Percentiles rank a stretch among this genome's conserved stretches.
Evolutionary conservation across 2,888 invertebrate genomes (phyloP).

Genomic region (Pollenia angustigena): DNA sequence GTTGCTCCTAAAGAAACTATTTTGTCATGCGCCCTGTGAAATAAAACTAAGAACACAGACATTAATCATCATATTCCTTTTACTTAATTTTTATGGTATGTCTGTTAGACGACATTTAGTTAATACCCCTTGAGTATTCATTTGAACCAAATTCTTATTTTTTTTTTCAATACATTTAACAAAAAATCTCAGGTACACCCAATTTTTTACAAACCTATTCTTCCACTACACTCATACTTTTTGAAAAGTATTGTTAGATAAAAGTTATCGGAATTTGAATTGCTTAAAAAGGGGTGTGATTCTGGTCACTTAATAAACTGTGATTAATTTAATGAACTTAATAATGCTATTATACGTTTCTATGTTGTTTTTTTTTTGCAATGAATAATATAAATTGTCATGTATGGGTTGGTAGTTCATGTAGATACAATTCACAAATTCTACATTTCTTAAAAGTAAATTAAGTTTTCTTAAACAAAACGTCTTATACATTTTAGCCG

Average conservation of each 20-base stretch:
- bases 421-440: too few relatives aligned
- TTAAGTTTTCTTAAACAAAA: too few relatives aligned
- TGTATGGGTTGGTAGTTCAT: not conserved
- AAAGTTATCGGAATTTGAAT: conserved; percentile 28
- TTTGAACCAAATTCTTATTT: conserved; percentile 24
- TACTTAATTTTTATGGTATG: conserved; percentile 11
- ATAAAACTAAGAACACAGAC: conserved; percentile 38
- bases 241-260: conserved; percentile 19
- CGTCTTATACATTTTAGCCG: too few relatives aligned
- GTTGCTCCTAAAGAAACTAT: conserved; percentile 25
- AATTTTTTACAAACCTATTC: conserved; percentile 8
- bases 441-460: too few relatives aligned
- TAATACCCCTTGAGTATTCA: conserved; percentile 33
- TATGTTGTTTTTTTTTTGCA: not conserved
- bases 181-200: conserved; percentile 28
- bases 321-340: conserved; percentile 21
- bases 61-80: conserved; percentile 58
- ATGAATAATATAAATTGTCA: not conserved
- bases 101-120: conserved; percentile 9
- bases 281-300: conserved; percentile 34
- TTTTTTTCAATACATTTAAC: not conserved
- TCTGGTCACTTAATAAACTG: not conserved
- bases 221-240: not conserved
- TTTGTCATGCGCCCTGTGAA: conserved; percentile 60
- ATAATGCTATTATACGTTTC: not conserved